Conservation (phyloP, 2,113 vertebrate species). For the Symphodus melops region DNA sequence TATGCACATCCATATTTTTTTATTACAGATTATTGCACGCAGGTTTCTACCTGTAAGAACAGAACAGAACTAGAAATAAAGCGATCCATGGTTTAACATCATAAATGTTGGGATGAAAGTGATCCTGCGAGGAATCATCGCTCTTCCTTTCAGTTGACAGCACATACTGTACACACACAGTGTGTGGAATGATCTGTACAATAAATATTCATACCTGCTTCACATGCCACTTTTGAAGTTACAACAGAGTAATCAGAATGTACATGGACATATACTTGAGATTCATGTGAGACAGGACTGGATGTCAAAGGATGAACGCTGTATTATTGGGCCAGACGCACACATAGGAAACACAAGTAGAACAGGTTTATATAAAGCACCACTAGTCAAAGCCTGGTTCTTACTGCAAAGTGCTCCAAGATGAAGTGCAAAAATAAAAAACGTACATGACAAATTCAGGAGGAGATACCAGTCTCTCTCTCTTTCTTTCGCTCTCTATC, state of each 20-base stretch:
- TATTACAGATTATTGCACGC: slow-evolving; percentile 68
- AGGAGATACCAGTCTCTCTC: neutral
- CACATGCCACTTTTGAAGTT: slow-evolving; percentile 33
- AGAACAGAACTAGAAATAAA: slow-evolving; percentile 37
- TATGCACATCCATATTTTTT: slow-evolving; percentile 34
- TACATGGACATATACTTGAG: slow-evolving; percentile 22
- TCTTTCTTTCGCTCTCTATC: neutral
- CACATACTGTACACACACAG: slow-evolving; percentile 59
- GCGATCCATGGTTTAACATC: slow-evolving; percentile 17
- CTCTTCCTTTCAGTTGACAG: slow-evolving; percentile 9
- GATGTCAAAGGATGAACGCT: slow-evolving; percentile 10
- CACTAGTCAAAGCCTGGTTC: slow-evolving; percentile 40
- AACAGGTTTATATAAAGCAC: slow-evolving; percentile 48
- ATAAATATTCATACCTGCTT: slow-evolving; percentile 57
- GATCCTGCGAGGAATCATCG: slow-evolving; percentile 18
- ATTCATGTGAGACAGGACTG: slow-evolving; percentile 16
- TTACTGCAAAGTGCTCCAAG: slow-evolving; percentile 39
- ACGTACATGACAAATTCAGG: slow-evolving; percentile 17
- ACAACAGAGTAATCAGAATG: slow-evolving; percentile 38
- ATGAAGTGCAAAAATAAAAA: slow-evolving; percentile 54
- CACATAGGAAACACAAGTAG: slow-evolving; percentile 24
- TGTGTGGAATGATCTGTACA: slow-evolving; percentile 66
- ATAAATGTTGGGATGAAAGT: slow-evolving; percentile 31
- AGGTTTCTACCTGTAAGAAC: slow-evolving; percentile 55
- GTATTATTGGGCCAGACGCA: slow-evolving; percentile 16